These are phyloP conservation scores for Sminthurides aquaticus DNA, from an alignment of 2,888 invertebrate species.

Conservation along the genomic window DNA sequence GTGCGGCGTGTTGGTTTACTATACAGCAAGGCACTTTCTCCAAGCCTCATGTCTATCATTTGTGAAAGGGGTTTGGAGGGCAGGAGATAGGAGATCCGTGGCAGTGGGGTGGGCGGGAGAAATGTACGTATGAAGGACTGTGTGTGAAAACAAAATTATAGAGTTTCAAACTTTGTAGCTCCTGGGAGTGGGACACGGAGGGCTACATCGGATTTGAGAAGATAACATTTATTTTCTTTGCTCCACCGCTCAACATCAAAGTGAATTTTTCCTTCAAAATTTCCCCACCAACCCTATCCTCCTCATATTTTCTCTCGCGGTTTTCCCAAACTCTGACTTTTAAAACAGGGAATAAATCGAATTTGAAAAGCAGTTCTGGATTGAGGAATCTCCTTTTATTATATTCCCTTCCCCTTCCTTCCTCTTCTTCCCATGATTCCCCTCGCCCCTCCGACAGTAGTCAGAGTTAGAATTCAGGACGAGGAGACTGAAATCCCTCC, in stretches of 20 bases:
- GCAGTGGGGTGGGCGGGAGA: not conserved
- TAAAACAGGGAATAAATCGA: conserved; percentile 7
- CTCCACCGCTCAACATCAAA: conserved; percentile 5
- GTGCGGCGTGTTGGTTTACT: not conserved
- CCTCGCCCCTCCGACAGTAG: not conserved
- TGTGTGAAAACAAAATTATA: conserved; percentile 4
- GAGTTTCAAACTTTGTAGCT: conserved; percentile 4
- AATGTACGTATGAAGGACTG: not conserved
- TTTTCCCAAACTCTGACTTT: conserved; percentile 3
- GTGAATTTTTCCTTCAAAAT: conserved; percentile 7
- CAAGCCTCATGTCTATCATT: no score
- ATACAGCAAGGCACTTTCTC: no score
- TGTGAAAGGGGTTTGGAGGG: no score
- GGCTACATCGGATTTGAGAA: conserved; percentile 7
- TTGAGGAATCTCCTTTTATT: conserved; percentile 5
- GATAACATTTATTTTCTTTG: conserved; percentile 8
- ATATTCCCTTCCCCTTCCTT: not conserved
- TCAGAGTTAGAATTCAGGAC: not conserved
- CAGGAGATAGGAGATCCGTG: no score
- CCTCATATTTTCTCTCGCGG: not conserved
- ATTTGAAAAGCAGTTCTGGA: conserved; percentile 4
- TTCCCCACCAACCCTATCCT: not conserved
- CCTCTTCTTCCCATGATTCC: not conserved
- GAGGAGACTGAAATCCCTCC: no score
- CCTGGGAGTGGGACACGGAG: not conserved